Base-by-base conservation (phyloP, 2,888 invertebrate genomes). In the Ectobius pallidus region DNA sequence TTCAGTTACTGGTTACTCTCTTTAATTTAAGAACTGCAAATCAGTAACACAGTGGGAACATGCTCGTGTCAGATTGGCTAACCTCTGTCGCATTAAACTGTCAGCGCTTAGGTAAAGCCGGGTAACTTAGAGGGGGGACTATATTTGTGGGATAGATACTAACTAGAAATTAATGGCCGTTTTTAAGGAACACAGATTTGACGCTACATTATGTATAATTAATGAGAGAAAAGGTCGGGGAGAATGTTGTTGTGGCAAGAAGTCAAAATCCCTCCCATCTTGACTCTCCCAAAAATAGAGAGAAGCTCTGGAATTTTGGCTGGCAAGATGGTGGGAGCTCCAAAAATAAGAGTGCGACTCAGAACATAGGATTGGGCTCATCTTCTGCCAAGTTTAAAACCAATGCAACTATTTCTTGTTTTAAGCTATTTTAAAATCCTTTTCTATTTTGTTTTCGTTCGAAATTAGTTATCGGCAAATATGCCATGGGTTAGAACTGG, bases 301-400 rank as follows among this genome's bases (percentile, higher is more conserved):
- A 27, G 30, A 27, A 55, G 55, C 46, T 44, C 65, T 46, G 65
- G 65, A 65, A 65, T 65, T 65, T 65, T 65, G 65, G 65, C 65
- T 44, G 44, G 46, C 46, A 44, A n/a, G 22, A 16, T 11, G 16
- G 16, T 58, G 1, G 32, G n/a, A 30, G n/a, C 1, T 46, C 65
- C 46, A 65, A 30, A 65, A 65, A 65, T 65, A 65, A 16, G 3
- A n/a, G 18, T 34, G 11, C 46, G 65, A 65, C 44, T 65, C 42
- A 65, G 46, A 44, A n/a, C 11, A 27, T 6, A 65, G 22, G 20
- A 44, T 55, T 27, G 55, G 25, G 11, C 27, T 27, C 27, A 55
- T 27, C 27, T 16, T n/a, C 3, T 2, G 3, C 58, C 30, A 30
- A 58, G 58, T 58, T 58, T 58, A 58, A 58, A 55, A 58, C 1